Base-by-base conservation (phyloP, 1,140 invertebrate species). In the Cotesia chilonis region DNA sequence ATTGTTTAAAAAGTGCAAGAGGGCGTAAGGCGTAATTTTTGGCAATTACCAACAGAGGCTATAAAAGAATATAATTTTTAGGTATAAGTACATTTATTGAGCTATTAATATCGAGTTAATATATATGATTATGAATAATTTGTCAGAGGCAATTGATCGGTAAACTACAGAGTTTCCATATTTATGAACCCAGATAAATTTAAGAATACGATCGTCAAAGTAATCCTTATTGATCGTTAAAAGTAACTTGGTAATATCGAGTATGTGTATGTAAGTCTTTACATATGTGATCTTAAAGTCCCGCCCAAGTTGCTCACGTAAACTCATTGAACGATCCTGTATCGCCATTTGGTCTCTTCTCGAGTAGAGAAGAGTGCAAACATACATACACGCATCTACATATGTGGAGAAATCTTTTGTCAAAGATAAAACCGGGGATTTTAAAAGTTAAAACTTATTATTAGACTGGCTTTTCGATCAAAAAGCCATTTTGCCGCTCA, bases 231-330 rank as follows among this genome's bases (percentile, higher is more conserved):
- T 59, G 57, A 9, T 59, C 7, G 20, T 28, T 59, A 20, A 20
- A 20, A 59, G 14, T 28, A 59, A 59, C 57, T 20, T 28, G 57
- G 20, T 20, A 28, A 59, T 59, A 59, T 59, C 28, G 57, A 20
- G 10, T 47, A 7, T 47, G 10, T 7, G 6, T 59, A 9, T 59
- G 17, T 28, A 20, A 59, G 57, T 28, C 57, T 59, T 59, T 59
- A 59, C 17, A 59, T 20, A 59, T 9, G 6, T 59, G 41, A 20
- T 59, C 14, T 59, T 36, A 4, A 17, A 52, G 65, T 55, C 72
- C 74, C 66, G 66, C 71, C 74, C 74, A 73, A 75, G 14, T 69
- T 64, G 66, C 65, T 64, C 74, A 73, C 65, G 59, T 72, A 73
- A 75, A 73, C 65, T 60, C 60, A 69, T 60, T 38, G 57, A 63